Conservation (phyloP, 1,140 invertebrate genomes). For the Brachionus koreanus region DNA sequence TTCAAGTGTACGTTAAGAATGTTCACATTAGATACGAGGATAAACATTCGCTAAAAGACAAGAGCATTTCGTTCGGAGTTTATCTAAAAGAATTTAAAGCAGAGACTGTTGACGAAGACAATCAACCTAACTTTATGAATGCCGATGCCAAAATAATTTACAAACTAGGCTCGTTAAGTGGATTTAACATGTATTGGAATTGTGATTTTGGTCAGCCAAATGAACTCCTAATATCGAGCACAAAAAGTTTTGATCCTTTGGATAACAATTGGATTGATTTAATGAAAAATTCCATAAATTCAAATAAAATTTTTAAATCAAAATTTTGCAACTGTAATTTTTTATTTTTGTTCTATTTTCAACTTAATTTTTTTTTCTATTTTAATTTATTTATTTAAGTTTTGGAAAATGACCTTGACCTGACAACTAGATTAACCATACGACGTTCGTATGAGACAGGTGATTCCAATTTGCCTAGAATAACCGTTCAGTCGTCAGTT, state of each 20-base stretch:
- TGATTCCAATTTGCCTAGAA: neutral
- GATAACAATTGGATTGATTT: neutral
- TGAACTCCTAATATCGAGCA: neutral
- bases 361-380: neutral
- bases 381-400: slow-evolving; percentile 6
- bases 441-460: neutral
- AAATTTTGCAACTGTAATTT: slow-evolving; percentile 29
- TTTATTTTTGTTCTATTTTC: no score
- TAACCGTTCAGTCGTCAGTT: slow-evolving; percentile 16
- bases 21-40: slow-evolving; percentile 44
- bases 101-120: slow-evolving; percentile 32
- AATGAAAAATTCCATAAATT: slow-evolving; percentile 4
- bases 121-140: slow-evolving; percentile 25
- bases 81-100: slow-evolving; percentile 44
- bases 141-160: slow-evolving; percentile 35
- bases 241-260: neutral
- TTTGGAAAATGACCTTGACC: slow-evolving; percentile 9
- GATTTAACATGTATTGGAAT: slow-evolving; percentile 44
- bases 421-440: neutral
- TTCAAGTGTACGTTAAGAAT: slow-evolving; percentile 34
- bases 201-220: neutral
- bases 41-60: slow-evolving; percentile 16
- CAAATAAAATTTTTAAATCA: neutral
- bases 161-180: slow-evolving; percentile 31
- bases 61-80: neutral